These are phyloP conservation scores for Cuniculus paca DNA, from an alignment of 2,797 vertebrate genomes.

Conservation along the genomic window DNA sequence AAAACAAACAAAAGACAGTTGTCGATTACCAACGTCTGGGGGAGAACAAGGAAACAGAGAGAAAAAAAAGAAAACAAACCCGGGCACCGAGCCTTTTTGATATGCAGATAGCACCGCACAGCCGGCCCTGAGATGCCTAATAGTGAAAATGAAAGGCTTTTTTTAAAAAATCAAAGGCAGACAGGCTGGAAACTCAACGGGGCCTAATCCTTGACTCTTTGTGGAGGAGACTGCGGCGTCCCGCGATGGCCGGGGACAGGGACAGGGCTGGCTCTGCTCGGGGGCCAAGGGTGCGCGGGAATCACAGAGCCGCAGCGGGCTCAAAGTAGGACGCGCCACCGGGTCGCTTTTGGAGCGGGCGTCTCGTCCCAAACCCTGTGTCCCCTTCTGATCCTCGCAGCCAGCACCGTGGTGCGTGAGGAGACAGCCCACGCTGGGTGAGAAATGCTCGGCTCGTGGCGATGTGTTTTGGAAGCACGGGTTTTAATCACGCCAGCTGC, in stretches of 20 bases:
- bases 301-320: accelerated
- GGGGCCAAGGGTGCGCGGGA: accelerated
- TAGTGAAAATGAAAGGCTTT: slow-evolving; percentile 50
- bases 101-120: slow-evolving; percentile 29
- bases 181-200: background rate
- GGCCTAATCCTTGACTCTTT: slow-evolving; percentile 62
- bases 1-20: slow-evolving; percentile 20
- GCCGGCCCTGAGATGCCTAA: background rate
- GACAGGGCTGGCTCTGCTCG: background rate
- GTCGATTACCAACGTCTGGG: slow-evolving; percentile 11
- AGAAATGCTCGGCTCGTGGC: background rate
- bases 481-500: background rate
- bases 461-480: background rate
- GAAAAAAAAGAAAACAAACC: slow-evolving; percentile 63
- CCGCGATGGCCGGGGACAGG: background rate
- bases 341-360: background rate
- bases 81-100: slow-evolving; percentile 62
- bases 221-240: background rate
- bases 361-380: background rate
- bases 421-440: background rate
- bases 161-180: background rate
- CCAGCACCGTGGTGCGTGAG: accelerated
- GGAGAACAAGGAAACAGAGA: slow-evolving; percentile 43
- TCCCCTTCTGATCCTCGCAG: background rate
- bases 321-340: background rate